phyloP scores from a whole-genome alignment of 2,888 invertebrate species.

The Trachelus stipa region DNA sequence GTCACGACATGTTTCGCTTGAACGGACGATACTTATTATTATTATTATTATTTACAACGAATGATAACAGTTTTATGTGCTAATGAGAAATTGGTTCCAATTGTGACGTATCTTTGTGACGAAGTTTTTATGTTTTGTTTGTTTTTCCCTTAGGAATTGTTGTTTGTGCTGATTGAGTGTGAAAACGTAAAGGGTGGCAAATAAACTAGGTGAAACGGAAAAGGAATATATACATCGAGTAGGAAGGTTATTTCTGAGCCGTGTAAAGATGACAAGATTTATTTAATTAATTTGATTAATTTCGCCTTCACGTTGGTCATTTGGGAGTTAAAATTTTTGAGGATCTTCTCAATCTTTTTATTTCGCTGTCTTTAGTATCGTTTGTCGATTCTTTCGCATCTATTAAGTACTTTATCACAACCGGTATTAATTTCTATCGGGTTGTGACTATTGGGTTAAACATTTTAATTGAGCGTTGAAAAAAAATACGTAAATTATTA shows the following conservation, averaged over 20 bases:
- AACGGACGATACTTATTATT: not conserved
- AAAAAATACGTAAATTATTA: not conserved
- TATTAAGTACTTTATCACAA: not conserved
- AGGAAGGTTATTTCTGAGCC: not conserved
- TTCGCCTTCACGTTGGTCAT: not conserved
- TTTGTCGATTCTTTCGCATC: not conserved
- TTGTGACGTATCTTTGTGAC: not conserved
- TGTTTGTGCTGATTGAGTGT: too few species aligned
- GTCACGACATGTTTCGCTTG: not conserved
- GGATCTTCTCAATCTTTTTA: not conserved
- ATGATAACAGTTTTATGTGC: not conserved
- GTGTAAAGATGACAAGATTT: not conserved
- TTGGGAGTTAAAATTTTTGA: not conserved
- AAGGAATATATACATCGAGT: too few species aligned
- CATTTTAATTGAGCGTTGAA: not conserved
- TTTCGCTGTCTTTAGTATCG: not conserved
- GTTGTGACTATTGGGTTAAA: not conserved
- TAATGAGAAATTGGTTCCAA: not conserved
- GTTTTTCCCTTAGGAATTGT: too few species aligned
- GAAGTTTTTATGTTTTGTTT: too few species aligned
- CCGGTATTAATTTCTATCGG: not conserved
- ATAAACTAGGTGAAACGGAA: too few species aligned
- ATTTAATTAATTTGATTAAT: not conserved
- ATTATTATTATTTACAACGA: not conserved
- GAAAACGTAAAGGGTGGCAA: too few species aligned